Conservation (phyloP, 1,140 invertebrate genomes). For the Drosophila cardini region DNA sequence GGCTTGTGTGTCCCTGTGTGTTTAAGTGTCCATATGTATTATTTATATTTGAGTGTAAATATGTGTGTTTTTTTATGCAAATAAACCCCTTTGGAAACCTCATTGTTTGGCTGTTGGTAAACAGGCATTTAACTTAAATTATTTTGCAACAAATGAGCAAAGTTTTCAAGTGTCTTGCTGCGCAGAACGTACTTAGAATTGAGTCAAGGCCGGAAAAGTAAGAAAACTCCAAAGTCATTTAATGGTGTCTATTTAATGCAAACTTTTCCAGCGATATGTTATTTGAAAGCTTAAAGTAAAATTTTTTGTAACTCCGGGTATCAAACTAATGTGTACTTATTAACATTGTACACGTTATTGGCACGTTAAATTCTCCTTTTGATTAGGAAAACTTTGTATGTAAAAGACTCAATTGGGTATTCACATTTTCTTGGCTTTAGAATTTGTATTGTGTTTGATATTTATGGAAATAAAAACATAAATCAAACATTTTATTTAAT, state of each 20-base stretch:
- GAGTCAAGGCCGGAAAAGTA: slow-evolving; percentile 15
- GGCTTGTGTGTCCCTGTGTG: slow-evolving; percentile 1
- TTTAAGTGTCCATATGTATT: neutral
- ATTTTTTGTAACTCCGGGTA: neutral
- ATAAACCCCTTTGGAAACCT: slow-evolving; percentile 22
- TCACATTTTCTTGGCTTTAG: neutral
- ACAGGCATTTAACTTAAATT: slow-evolving; percentile 70
- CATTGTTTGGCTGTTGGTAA: slow-evolving; percentile 69
- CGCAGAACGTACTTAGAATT: slow-evolving; percentile 8
- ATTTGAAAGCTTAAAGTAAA: slow-evolving; percentile 5
- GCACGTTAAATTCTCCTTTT: too few species aligned
- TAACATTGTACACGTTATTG: neutral
- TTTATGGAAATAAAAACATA: too few species aligned
- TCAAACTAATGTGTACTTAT: neutral
- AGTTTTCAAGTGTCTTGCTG: slow-evolving; percentile 32
- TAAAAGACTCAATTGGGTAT: too few species aligned
- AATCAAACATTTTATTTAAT: too few species aligned
- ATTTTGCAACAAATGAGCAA: slow-evolving; percentile 47
- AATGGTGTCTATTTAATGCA: slow-evolving; percentile 3
- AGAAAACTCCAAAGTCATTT: slow-evolving; percentile 4
- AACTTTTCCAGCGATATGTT: slow-evolving; percentile 1
- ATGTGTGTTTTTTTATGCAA: neutral
- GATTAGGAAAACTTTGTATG: too few species aligned
- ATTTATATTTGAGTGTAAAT: neutral
- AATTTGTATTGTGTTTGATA: too few species aligned